Evolutionary conservation across 2,888 invertebrate species (phyloP), one percentile per base, ranked within the genome.

Genomic region (Hetaerina titia): DNA sequence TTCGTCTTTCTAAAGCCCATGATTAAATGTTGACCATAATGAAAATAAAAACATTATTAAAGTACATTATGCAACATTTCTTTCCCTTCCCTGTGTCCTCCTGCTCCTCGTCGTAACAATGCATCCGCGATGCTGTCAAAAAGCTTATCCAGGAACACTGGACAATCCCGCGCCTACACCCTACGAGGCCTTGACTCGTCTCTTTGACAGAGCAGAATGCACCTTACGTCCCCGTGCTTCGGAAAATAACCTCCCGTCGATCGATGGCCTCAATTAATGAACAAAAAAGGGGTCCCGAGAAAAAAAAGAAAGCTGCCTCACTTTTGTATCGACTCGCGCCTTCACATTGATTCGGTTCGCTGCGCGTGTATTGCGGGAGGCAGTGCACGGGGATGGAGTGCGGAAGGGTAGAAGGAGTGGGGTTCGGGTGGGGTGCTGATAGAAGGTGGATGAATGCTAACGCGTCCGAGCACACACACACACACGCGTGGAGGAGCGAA

Each of bases 251-350:
- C 56, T 19, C 15, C 88, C 56, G 13, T 15, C 92, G 92, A 92
- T 92, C 92, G 92, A 92, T 92, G 92, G 56, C 92, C 92, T 92
- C 92, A 92, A 92, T 92, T 92, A 92, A 45, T 69, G 64, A 90
- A 45, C 90, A 64, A 64, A 90, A 92, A 81, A 81, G 81, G 25
- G 25, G 45, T 45, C 45, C 22, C 25, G 31, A 15, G 15, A 81
- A 31, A 81, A 81, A 81, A 81, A 31, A 0, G 81, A 81, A 31
- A n/a, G n/a, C 69, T 69, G 69, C 19, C n/a, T 69, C 69, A 9
- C 31, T 31, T 81, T 81, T 81, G 81, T 81, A 81, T 81, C 81
- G 81, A 81, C 81, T 25, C 25, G 31, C 31, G 81, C 25, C 69
- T 81, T n/a, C 22, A 31, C 81, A 81, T 81, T 81, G 81, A 81